Evolutionary conservation across 2,113 vertebrate genomes (phyloP), one percentile per base, ranked within the genome.

Genomic region (Lepus europaeus): DNA sequence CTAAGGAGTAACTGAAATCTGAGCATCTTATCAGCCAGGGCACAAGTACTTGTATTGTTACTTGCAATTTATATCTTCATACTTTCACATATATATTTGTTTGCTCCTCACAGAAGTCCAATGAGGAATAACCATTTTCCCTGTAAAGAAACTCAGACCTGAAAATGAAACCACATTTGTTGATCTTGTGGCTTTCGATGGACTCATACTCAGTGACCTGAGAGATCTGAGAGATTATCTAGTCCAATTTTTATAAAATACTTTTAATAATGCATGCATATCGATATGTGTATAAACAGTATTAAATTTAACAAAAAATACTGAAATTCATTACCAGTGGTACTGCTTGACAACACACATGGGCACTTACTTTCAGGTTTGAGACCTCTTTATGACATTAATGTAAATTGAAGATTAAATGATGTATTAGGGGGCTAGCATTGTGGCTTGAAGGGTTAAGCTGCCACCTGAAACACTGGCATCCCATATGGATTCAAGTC

Each of bases 401-500:
- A 82, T 76, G 53, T 53, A 94, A 96, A 29, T 11, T 56, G 51
- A 96, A 94, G 1, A n/a, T 87, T 89, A 73, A 17, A 87, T 8
- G 29, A 51, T 14, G 6, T 17, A 59, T 94, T 7, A 22, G 56
- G 45, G 56, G 14, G 56, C 13, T 59, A 11, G 56, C 5, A 59
- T 59, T 59, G 56, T 59, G 56, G 14, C 56, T 59, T 59, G 19
- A 19, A 59, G 17, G 56, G 12, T 59, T 59, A 59, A 59, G 56
- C 56, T 59, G 13, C 14, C 56, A 59, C 56, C 56, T 59, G 17
- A 17, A 19, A 59, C 19, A 17, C 56, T 19, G 19, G 14, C 56
- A 59, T 59, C 56, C 56, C 56, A 59, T 59, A 59, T 59, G 56
- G 56, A 59, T 59, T 59, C 19, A 19, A 59, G 56, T 59, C 56